A percentile compares a stretch with the other conserved stretches of the same genome.
Conservation (phyloP, 2,797 vertebrate genomes). For the Hephaestus fuliginosus region DNA sequence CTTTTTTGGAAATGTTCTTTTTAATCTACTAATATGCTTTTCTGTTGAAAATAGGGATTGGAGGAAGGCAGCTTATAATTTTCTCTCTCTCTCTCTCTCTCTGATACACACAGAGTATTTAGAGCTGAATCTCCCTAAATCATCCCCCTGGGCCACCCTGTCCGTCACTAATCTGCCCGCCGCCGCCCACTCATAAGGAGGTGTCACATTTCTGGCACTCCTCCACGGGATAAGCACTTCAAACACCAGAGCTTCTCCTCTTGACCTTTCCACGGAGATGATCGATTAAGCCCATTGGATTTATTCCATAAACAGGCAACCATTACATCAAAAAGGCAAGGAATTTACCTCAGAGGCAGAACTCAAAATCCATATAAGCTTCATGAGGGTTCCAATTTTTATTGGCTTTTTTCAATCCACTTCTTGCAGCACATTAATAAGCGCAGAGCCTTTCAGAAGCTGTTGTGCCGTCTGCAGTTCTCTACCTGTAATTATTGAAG, state of each 20-base stretch:
- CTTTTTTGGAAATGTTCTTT: conserved; percentile 33
- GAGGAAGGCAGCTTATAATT: conserved; percentile 69
- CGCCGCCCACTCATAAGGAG: conserved; percentile 78
- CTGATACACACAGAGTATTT: conserved; percentile 77
- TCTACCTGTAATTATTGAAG: conserved; percentile 72
- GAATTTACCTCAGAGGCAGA: conserved; percentile 82
- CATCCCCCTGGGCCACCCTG: conserved; percentile 81
- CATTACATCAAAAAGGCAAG: conserved; percentile 80
- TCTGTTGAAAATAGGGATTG: conserved; percentile 74
- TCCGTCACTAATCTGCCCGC: conserved; percentile 82
- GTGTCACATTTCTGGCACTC: conserved; percentile 85
- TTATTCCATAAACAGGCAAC: conserved; percentile 83
- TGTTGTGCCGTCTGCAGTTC: conserved; percentile 50
- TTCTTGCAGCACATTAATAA: conserved; percentile 72
- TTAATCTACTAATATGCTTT: conserved; percentile 80
- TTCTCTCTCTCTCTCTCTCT: conserved; percentile 28
- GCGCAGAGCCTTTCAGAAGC: conserved; percentile 48
- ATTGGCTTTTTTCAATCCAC: conserved; percentile 75
- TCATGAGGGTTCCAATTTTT: conserved; percentile 71
- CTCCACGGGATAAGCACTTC: conserved; percentile 82
- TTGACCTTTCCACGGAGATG: conserved; percentile 84
- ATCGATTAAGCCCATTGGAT: conserved; percentile 83
- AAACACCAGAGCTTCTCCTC: conserved; percentile 81
- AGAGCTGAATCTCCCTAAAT: conserved; percentile 81
- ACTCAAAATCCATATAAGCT: conserved; percentile 81